These are phyloP conservation scores for Xerus inauris DNA, from an alignment of 2,113 vertebrate genomes.

Conservation along the genomic window DNA sequence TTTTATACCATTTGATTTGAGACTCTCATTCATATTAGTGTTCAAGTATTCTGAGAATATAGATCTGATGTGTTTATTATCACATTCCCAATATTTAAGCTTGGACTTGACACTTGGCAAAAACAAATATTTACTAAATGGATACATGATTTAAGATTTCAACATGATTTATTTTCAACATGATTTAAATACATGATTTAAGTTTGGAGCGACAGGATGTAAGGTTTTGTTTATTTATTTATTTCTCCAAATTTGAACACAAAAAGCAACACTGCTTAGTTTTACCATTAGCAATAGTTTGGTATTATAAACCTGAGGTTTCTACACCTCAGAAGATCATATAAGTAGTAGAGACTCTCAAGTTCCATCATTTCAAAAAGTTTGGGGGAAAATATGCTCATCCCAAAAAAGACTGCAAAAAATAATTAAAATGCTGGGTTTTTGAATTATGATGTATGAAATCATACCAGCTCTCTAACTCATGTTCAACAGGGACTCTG, in stretches of 20 bases:
- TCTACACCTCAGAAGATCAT: neutral
- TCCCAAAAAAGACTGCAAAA: neutral
- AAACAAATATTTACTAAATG: neutral
- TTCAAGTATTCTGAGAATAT: neutral
- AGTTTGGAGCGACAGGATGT: neutral
- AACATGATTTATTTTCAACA: too few species aligned
- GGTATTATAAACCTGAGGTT: neutral
- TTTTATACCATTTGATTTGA: neutral
- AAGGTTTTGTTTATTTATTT: neutral
- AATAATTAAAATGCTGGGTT: neutral
- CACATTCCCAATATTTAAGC: neutral
- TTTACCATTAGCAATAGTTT: neutral
- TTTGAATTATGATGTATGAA: neutral
- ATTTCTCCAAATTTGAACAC: neutral
- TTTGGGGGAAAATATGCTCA: neutral
- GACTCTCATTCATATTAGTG: neutral
- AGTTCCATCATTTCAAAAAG: neutral
- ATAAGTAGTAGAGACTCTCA: neutral
- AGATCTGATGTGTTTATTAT: neutral
- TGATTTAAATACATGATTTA: neutral
- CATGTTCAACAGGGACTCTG: neutral
- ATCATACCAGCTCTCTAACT: neutral
- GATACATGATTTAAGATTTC: neutral
- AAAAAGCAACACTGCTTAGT: neutral
- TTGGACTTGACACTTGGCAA: neutral